Conservation (phyloP, 2,113 vertebrate species). For the Vidua macroura region DNA sequence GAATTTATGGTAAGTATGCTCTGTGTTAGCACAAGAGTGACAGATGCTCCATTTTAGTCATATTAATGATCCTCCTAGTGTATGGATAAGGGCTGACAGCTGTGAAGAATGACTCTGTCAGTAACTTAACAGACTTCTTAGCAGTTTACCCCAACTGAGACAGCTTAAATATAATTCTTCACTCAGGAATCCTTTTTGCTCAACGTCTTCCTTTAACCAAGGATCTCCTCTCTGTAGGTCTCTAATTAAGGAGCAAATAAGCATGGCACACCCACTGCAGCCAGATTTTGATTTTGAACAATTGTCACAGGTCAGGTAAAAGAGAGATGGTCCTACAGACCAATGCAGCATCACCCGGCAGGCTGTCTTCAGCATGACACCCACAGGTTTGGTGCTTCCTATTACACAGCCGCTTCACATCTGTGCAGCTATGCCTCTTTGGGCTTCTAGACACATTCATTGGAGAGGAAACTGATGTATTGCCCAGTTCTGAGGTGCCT, state of each 20-base stretch:
- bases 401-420: not conserved
- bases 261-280: not conserved
- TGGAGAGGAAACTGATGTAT: not conserved
- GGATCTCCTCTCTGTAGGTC: not conserved
- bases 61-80: constrained; percentile 6
- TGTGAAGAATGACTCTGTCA: constrained; percentile 42
- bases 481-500: not conserved
- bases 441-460: not conserved
- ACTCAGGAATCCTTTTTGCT: not conserved
- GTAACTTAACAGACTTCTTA: constrained; percentile 6
- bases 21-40: not conserved
- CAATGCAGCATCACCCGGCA: not conserved
- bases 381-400: not conserved
- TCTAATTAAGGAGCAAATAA: not conserved
- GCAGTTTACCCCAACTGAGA: not conserved
- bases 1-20: not conserved
- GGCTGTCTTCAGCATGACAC: not conserved
- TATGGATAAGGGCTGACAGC: not conserved
- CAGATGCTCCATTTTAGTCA: not conserved
- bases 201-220: not conserved
- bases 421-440: not conserved
- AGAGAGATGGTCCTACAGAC: not conserved
- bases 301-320: not conserved
- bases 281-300: not conserved
- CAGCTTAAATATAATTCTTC: not conserved